Evolutionary conservation across 2,888 invertebrate genomes (phyloP).

Genomic region (Junonia oenone): DNA sequence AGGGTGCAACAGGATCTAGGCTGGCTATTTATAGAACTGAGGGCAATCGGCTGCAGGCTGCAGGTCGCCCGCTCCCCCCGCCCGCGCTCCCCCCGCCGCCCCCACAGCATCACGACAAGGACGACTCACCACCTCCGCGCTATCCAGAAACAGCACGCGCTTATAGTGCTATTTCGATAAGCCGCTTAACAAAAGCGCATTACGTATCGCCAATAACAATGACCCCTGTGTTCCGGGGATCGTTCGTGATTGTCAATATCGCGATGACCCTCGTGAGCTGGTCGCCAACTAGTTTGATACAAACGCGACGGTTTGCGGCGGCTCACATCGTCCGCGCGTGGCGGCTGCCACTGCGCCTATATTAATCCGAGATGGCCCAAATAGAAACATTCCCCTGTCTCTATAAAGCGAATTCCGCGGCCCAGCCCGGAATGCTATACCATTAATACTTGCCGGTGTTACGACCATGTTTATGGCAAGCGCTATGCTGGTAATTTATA

Average conservation of each 20-base stretch:
- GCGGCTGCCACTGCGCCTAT: constrained; percentile 1
- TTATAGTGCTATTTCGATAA: constrained; percentile 16
- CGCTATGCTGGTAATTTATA: constrained; percentile 11
- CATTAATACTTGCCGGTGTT: constrained; percentile 15
- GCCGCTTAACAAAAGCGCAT: constrained; percentile 10
- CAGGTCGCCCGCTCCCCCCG: constrained; percentile 8
- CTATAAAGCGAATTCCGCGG: constrained; percentile 9
- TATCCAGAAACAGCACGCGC: constrained; percentile 5
- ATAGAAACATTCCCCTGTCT: constrained; percentile 16
- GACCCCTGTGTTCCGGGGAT: background rate
- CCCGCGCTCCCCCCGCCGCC: background rate
- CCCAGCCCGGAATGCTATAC: constrained; percentile 10
- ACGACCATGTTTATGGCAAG: constrained; percentile 1
- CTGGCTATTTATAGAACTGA: constrained; percentile 30
- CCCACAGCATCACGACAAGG: constrained; percentile 7
- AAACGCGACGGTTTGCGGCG: background rate
- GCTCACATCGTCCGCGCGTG: background rate
- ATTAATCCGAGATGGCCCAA: constrained; percentile 12
- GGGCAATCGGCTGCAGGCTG: constrained; percentile 21
- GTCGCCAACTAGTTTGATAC: background rate
- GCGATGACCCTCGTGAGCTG: background rate
- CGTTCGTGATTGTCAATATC: background rate
- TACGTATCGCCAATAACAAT: background rate
- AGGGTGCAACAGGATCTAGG: constrained; percentile 22
- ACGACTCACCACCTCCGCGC: constrained; percentile 1